Conservation (phyloP, 2,797 vertebrate species). For the Yasuhikotakia modesta region DNA sequence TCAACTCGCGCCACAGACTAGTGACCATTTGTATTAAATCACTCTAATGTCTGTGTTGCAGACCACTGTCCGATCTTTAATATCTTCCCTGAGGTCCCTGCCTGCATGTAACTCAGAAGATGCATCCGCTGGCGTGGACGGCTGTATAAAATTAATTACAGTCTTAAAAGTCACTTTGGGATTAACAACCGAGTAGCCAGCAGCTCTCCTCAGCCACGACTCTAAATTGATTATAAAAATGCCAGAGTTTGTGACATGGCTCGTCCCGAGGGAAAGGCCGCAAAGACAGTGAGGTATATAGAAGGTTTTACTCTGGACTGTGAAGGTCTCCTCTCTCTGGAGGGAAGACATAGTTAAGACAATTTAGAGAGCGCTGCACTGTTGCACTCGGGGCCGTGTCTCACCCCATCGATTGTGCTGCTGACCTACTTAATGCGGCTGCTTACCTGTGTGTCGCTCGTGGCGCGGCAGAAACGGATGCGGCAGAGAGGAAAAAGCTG, state of each 20-base stretch:
- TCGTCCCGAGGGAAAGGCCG: slow-evolving; percentile 37
- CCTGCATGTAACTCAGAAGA: slow-evolving; percentile 40
- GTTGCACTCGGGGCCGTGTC: slow-evolving; percentile 23
- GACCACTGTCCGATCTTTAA: slow-evolving; percentile 4
- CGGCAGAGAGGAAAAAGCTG: background rate
- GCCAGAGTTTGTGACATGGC: slow-evolving; percentile 51
- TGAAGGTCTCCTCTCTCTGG: slow-evolving; percentile 37
- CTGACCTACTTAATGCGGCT: slow-evolving; percentile 51
- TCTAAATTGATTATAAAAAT: slow-evolving; percentile 77
- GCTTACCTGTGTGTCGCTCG: slow-evolving; percentile 50
- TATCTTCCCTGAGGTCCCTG: slow-evolving; percentile 8
- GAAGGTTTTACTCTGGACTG: slow-evolving; percentile 24
- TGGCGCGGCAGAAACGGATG: slow-evolving; percentile 25
- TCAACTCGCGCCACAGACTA: background rate
- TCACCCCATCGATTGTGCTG: slow-evolving; percentile 50
- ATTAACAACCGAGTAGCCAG: slow-evolving; percentile 72
- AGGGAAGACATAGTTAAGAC: slow-evolving; percentile 46
- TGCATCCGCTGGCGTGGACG: slow-evolving; percentile 42
- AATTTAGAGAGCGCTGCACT: slow-evolving; percentile 45
- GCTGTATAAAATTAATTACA: slow-evolving; percentile 70
- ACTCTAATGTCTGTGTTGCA: background rate
- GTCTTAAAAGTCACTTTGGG: slow-evolving; percentile 74
- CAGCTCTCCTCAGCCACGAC: slow-evolving; percentile 65
- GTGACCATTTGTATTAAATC: background rate
- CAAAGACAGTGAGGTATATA: background rate